Percentiles rank a stretch among this genome's conserved stretches.
Evolutionary conservation across 1,140 invertebrate species (phyloP).

Genomic region (Aphaenogaster ashmeadi): DNA sequence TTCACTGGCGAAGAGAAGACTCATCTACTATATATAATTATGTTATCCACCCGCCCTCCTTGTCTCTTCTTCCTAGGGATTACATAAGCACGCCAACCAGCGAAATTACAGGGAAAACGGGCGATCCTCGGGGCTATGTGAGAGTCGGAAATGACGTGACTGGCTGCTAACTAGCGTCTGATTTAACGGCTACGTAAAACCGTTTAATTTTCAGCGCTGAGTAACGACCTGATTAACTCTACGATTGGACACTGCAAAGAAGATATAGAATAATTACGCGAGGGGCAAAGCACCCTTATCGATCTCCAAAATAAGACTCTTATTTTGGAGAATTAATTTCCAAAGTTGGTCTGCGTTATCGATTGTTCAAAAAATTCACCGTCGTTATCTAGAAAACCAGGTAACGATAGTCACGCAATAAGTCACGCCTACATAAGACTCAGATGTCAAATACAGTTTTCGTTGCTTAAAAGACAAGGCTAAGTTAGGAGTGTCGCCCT

Average conservation of each 20-base stretch:
- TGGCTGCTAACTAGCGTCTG: constrained; percentile 23
- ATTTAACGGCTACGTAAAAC: constrained; percentile 1
- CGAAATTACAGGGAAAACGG: not conserved
- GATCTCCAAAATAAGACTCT: not conserved
- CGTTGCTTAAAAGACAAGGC: not conserved
- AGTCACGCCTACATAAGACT: not conserved
- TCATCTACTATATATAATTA: not conserved
- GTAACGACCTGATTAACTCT: not conserved
- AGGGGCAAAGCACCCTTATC: not conserved
- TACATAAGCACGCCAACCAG: not conserved
- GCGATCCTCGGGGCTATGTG: not conserved
- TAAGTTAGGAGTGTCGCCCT: not conserved
- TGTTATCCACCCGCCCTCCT: not conserved
- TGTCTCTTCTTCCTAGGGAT: not conserved
- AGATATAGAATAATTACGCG: not conserved
- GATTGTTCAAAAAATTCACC: not conserved
- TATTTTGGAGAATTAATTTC: constrained; percentile 6
- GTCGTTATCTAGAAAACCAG: not conserved
- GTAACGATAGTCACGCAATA: not conserved
- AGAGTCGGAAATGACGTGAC: constrained; percentile 30
- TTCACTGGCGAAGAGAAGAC: too few relatives aligned
- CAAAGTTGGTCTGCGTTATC: not conserved
- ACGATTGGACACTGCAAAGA: not conserved
- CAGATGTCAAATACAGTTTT: not conserved
- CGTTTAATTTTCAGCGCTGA: constrained; percentile 20